Base-by-base conservation (phyloP, 2,888 invertebrate species). In the Aphodius sticticus region DNA sequence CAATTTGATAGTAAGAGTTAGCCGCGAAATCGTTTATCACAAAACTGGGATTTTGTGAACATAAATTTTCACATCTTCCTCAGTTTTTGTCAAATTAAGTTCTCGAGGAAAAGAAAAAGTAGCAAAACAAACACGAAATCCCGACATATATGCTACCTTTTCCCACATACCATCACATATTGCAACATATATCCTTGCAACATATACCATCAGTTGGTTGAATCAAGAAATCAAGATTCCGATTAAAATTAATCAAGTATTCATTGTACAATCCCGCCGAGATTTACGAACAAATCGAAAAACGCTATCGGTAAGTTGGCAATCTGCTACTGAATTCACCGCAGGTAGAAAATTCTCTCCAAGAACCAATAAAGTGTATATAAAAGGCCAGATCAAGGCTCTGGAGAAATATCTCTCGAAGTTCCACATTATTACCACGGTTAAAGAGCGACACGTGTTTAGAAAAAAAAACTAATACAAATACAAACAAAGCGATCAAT, bases 311-410 rank as follows among this genome's bases (percentile, higher is more conserved):
- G 26, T 53, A 53, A 53, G 9, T 53, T 5, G 12, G 12, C 3
- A 53, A 53, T 9, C 9, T 53, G 53, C 53, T 7, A 38, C 6
- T 38, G 7, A 38, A 38, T 38, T 38, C 38, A 38, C 6, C 7
- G 6, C 53, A 53, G 53, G 12, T 53, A 53, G 7, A 53, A 12
- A 53, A 53, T 9, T 9, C 12, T 53, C 53, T 53, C 53, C 53
- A 2, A 53, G 53, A 53, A 53, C 9, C 53, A 53, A 53, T 53
- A 53, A 53, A 53, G 53, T 53, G 9, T 7, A 53, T 53, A 53
- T 53, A 53, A 53, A 53, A 53, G 53, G 53, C 53, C 53, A 53
- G 53, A 53, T 53, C 53, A 53, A 53, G 53, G 53, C 53, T 53
- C 53, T 9, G 12, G 53, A 53, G 53, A 53, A 53, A 53, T 53